Evolutionary conservation across 2,888 invertebrate species (phyloP).

Genomic region (Drosophila merina): DNA sequence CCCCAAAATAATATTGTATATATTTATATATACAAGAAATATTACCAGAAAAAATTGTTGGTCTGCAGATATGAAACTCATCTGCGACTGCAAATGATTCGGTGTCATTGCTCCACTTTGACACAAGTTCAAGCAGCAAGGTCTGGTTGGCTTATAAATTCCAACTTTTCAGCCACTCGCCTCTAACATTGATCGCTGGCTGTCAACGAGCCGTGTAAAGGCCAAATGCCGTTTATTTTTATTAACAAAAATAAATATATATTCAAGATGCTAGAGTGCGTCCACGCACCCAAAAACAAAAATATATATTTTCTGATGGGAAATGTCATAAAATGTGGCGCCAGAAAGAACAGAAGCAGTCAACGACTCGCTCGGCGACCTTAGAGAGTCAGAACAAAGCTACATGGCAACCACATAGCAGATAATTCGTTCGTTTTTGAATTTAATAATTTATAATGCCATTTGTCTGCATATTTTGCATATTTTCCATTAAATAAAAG

Average conservation of each 20-base stretch:
- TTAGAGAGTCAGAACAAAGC: slow-evolving; percentile 45
- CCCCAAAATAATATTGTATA: slow-evolving; percentile 13
- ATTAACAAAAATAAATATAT: slow-evolving; percentile 23
- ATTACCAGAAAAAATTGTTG: slow-evolving; percentile 8
- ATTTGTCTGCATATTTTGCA: slow-evolving; percentile 71
- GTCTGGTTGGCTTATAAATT: slow-evolving; percentile 58
- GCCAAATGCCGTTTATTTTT: slow-evolving; percentile 64
- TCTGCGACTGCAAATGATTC: slow-evolving; percentile 4
- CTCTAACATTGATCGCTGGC: slow-evolving; percentile 68
- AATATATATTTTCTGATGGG: slow-evolving; percentile 27
- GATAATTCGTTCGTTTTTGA: slow-evolving; percentile 56
- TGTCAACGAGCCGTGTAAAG: slow-evolving; percentile 74
- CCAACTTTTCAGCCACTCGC: slow-evolving; percentile 48
- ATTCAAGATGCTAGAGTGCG: slow-evolving; percentile 4
- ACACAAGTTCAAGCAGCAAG: slow-evolving; percentile 76
- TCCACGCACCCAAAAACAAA: slow-evolving; percentile 4
- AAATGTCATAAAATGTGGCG: slow-evolving; percentile 69
- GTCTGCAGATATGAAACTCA: neutral
- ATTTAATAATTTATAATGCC: slow-evolving; percentile 73
- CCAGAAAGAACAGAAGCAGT: slow-evolving; percentile 48
- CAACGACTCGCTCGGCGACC: slow-evolving; percentile 49
- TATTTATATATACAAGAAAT: neutral
- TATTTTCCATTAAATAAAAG: slow-evolving; percentile 58
- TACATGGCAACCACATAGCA: slow-evolving; percentile 29
- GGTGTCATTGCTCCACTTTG: slow-evolving; percentile 71